Conservation (phyloP, 2,888 invertebrate species). For the Oithona nana region DNA sequence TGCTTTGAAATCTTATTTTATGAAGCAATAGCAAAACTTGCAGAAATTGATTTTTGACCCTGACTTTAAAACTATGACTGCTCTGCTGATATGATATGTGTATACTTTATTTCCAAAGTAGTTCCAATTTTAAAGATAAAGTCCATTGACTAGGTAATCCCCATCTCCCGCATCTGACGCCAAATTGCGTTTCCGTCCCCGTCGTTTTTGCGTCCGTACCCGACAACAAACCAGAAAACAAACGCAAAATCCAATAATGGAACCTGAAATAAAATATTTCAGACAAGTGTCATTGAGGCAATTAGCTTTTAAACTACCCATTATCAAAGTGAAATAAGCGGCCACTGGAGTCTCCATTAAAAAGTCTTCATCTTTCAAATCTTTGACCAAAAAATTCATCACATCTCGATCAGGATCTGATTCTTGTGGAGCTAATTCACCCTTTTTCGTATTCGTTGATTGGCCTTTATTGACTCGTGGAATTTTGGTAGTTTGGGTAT, state of each 20-base stretch:
- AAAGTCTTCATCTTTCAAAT: conserved; percentile 3
- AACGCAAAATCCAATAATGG: not conserved
- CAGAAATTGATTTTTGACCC: too few relatives aligned
- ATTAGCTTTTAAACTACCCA: conserved; percentile 35
- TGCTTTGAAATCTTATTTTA: too few relatives aligned
- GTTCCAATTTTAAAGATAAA: conserved; percentile 78
- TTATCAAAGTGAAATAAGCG: conserved; percentile 53
- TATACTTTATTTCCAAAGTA: too few relatives aligned
- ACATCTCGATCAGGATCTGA: not conserved
- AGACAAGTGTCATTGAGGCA: too few relatives aligned
- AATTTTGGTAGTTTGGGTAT: not conserved
- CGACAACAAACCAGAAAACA: conserved; percentile 46
- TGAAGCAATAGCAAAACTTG: too few relatives aligned
- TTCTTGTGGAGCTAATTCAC: not conserved
- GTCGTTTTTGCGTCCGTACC: conserved; percentile 47
- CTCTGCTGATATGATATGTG: too few relatives aligned
- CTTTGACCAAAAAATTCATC: not conserved
- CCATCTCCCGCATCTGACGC: conserved; percentile 63
- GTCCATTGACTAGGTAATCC: conserved; percentile 90
- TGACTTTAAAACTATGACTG: too few relatives aligned
- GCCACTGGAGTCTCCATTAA: conserved; percentile 7
- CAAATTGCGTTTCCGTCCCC: conserved; percentile 52
- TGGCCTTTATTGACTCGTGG: not conserved
- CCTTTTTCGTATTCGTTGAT: not conserved
- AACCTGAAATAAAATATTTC: too few relatives aligned